phyloP scores from a whole-genome alignment of 2,113 vertebrate species.

The Sylvilagus bachmani region DNA sequence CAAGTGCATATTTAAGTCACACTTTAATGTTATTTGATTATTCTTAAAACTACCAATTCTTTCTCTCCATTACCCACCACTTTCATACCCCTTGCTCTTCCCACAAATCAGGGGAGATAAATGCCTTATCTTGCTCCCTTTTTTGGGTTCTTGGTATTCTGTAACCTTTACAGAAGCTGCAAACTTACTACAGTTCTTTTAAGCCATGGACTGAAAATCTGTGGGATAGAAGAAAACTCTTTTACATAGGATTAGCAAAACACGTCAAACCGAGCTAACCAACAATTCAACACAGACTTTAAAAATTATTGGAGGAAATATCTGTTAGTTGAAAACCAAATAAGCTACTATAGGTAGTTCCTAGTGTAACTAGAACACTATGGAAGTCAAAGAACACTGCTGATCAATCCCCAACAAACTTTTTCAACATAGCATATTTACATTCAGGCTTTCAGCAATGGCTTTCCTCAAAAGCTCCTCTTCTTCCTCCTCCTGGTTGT shows the following conservation, averaged over 20 bases:
- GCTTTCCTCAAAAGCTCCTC: conserved; percentile 94
- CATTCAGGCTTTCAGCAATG: conserved; percentile 94
- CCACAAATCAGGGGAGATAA: conserved; percentile 32
- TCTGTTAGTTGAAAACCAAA: conserved; percentile 35
- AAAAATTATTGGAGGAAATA: conserved; percentile 44
- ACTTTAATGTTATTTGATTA: conserved; percentile 54
- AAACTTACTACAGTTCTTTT: conserved; percentile 56
- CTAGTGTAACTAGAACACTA: conserved; percentile 29
- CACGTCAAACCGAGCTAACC: conserved; percentile 54
- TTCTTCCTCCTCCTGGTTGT: conserved; percentile 91
- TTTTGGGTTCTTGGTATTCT: conserved; percentile 34
- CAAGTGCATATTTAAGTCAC: conserved; percentile 38
- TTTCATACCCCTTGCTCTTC: conserved; percentile 47
- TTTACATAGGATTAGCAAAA: conserved; percentile 57
- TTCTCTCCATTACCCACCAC: conserved; percentile 29
- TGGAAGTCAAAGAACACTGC: conserved; percentile 5
- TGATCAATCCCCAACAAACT: conserved; percentile 62
- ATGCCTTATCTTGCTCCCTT: conserved; percentile 22
- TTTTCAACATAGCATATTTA: conserved; percentile 88
- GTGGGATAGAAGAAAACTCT: conserved; percentile 13
- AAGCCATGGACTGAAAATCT: conserved; percentile 51
- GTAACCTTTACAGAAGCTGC: conserved; percentile 55
- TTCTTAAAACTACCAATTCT: conserved; percentile 47
- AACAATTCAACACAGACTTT: conserved; percentile 34
- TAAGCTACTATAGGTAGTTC: conserved; percentile 29